phyloP scores from a whole-genome alignment of 2,888 invertebrate species.

The Callimorpha dominula region DNA sequence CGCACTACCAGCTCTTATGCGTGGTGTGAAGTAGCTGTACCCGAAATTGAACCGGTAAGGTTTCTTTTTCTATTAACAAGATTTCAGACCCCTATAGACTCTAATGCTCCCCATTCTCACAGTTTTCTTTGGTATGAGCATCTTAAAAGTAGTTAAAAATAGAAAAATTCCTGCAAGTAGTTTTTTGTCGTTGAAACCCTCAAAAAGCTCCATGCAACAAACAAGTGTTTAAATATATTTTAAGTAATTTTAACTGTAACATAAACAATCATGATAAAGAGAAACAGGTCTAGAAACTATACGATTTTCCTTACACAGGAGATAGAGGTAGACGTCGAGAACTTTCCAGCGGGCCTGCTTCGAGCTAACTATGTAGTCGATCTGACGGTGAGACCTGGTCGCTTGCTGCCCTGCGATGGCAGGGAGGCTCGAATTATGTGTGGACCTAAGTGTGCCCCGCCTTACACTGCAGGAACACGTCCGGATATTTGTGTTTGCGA shows the following conservation, averaged over 20 bases:
- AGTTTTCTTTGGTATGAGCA: background rate
- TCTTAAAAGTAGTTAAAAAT: background rate
- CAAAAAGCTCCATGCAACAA: no score
- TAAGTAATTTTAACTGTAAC: no score
- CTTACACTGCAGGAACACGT: background rate
- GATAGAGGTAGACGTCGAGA: conserved; percentile 43
- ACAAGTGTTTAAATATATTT: no score
- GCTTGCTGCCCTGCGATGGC: conserved; percentile 71
- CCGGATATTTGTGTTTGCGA: conserved; percentile 21
- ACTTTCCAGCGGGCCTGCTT: conserved; percentile 85
- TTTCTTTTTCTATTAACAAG: background rate
- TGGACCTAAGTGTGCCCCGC: conserved; percentile 10
- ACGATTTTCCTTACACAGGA: background rate
- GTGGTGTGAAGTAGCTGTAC: conserved; percentile 89
- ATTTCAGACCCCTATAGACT: background rate
- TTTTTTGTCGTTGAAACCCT: no score
- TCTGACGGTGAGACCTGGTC: conserved; percentile 81
- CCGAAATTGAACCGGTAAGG: conserved; percentile 70
- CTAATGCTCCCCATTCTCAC: background rate
- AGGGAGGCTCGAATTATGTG: conserved; percentile 58
- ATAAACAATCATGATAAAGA: no score
- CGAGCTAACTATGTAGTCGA: conserved; percentile 88
- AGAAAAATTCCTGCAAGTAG: no score
- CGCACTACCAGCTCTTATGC: conserved; percentile 85
- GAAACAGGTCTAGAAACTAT: no score